Percentiles rank a stretch among this genome's conserved stretches.
Evolutionary conservation across 2,888 invertebrate species (phyloP).

Genomic region (Thyatira batis): DNA sequence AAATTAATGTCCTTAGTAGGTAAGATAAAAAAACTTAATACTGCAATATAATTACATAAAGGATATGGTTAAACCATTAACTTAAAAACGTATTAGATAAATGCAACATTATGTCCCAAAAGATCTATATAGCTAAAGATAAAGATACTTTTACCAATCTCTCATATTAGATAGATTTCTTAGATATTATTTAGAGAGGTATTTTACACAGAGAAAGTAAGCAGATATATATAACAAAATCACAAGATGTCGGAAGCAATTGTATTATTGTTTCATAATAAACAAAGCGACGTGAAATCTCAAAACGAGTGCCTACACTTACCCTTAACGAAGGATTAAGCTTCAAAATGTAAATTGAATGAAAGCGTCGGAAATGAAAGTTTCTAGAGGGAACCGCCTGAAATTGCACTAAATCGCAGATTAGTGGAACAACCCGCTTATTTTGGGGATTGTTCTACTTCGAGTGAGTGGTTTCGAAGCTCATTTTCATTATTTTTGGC

Average conservation of each 20-base stretch:
- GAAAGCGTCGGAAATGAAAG: constrained; percentile 58
- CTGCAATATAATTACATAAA: too few relatives aligned
- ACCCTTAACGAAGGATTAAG: constrained; percentile 41
- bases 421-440: constrained; percentile 40
- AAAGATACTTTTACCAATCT: too few relatives aligned
- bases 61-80: neutral
- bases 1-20: too few relatives aligned
- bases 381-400: constrained; percentile 34
- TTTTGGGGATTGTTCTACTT: constrained; percentile 32
- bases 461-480: constrained; percentile 49
- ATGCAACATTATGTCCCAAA: too few relatives aligned
- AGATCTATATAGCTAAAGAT: too few relatives aligned
- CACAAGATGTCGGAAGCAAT: neutral
- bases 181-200: too few relatives aligned
- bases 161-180: too few relatives aligned
- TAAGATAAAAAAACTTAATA: too few relatives aligned
- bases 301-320: neutral
- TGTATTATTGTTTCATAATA: neutral
- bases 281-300: neutral
- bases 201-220: too few relatives aligned
- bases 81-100: too few relatives aligned
- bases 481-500: constrained; percentile 54
- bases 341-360: constrained; percentile 68
- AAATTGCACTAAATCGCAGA: constrained; percentile 38
- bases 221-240: too few relatives aligned